phyloP scores from a whole-genome alignment of 1,140 invertebrate genomes.

The Drosophila busckii region DNA sequence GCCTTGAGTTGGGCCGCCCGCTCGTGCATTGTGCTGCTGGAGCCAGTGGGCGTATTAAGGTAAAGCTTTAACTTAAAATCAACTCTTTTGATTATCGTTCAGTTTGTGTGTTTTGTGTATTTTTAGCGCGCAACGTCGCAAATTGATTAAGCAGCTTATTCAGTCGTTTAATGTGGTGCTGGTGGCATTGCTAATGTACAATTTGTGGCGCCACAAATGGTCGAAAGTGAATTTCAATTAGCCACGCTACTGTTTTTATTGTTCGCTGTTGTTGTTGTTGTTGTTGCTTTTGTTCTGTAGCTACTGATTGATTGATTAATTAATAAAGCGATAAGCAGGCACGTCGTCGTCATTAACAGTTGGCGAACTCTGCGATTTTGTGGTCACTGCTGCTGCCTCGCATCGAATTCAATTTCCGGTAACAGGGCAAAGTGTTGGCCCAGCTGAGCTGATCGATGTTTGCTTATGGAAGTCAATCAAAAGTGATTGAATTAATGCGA shows the following conservation, averaged over 20 bases:
- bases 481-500: too few relatives aligned
- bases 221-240: slow-evolving; percentile 72
- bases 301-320: slow-evolving; percentile 66
- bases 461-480: too few relatives aligned
- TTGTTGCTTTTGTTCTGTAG: slow-evolving; percentile 13
- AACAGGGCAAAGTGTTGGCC: too few relatives aligned
- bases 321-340: slow-evolving; percentile 41
- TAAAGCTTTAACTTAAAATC: background rate
- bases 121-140: slow-evolving; percentile 46
- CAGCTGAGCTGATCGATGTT: too few relatives aligned
- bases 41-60: too few relatives aligned
- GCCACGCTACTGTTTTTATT: slow-evolving; percentile 34
- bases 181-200: slow-evolving; percentile 61
- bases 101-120: background rate
- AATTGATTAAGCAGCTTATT: slow-evolving; percentile 56
- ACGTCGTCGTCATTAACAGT: slow-evolving; percentile 49
- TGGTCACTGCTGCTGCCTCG: slow-evolving; percentile 19
- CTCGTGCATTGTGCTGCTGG: too few relatives aligned
- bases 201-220: slow-evolving; percentile 76
- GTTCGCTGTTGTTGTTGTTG: background rate
- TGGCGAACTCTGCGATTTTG: slow-evolving; percentile 11
- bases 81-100: background rate
- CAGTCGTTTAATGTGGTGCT: slow-evolving; percentile 69
- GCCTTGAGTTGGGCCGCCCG: too few relatives aligned
- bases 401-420: slow-evolving; percentile 59